phyloP scores from a whole-genome alignment of 1,140 invertebrate species.

The Sitobion miscanthi region DNA sequence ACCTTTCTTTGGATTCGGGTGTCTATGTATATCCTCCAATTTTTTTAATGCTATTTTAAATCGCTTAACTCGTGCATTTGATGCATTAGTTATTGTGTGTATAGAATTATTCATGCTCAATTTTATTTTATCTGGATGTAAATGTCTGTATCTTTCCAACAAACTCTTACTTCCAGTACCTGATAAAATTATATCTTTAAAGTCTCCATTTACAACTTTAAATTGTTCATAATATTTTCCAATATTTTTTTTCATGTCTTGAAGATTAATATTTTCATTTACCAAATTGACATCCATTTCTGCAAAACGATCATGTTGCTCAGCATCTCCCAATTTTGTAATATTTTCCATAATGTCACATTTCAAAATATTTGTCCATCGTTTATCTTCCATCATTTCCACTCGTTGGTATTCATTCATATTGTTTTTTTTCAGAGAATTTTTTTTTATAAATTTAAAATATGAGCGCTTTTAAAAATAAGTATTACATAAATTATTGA shows the following conservation, averaged over 20 bases:
- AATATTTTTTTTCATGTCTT: neutral
- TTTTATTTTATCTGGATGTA: neutral
- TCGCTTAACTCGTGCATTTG: neutral
- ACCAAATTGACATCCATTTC: neutral
- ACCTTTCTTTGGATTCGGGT: neutral
- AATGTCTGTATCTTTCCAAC: neutral
- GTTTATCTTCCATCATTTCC: neutral
- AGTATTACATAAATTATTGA: neutral
- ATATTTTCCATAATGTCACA: constrained; percentile 12
- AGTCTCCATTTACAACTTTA: neutral
- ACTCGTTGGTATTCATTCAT: constrained; percentile 22
- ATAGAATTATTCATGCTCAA: neutral
- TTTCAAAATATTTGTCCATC: constrained; percentile 21
- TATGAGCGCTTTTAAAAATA: neutral
- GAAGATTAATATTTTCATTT: neutral
- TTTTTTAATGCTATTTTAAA: neutral
- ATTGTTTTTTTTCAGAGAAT: neutral
- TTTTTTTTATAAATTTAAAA: neutral
- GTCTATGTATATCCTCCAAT: neutral
- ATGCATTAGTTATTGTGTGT: neutral
- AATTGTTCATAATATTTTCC: neutral
- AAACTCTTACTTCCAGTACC: neutral
- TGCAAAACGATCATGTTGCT: neutral
- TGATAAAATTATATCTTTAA: neutral
- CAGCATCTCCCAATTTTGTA: neutral